A percentile compares a stretch with the other conserved stretches of the same genome.
These are phyloP conservation scores for Rhorus exstirpatorius DNA, from an alignment of 2,888 invertebrate species.

Conservation along the genomic window DNA sequence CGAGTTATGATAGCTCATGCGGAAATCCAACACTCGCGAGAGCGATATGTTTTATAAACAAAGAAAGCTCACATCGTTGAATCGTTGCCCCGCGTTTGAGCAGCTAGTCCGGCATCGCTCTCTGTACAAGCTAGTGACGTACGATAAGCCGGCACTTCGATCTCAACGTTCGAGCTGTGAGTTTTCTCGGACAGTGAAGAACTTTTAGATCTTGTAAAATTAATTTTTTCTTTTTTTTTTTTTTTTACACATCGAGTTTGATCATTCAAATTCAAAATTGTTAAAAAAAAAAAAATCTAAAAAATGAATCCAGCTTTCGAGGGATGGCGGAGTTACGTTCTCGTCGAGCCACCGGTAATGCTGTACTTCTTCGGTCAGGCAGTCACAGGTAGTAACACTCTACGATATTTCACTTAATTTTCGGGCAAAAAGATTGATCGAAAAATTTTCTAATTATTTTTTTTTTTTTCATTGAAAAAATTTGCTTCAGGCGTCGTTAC, in stretches of 20 bases:
- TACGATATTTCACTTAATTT: neutral
- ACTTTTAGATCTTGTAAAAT: neutral
- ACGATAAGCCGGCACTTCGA: neutral
- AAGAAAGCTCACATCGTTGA: neutral
- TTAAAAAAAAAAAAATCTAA: neutral
- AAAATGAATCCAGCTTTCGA: constrained; percentile 56
- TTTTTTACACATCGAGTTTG: neutral
- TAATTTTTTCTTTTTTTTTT: neutral
- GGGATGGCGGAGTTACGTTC: constrained; percentile 75
- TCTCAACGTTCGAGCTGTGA: neutral
- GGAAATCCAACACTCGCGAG: constrained; percentile 9
- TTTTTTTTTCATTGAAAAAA: constrained; percentile 11
- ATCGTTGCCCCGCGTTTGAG: neutral
- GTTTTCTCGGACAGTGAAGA: neutral
- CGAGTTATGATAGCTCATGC: constrained; percentile 8
- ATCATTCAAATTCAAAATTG: neutral
- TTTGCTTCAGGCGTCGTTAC: constrained; percentile 87
- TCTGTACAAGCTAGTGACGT: neutral
- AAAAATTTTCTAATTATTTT: neutral
- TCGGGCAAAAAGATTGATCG: neutral
- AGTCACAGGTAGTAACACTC: constrained; percentile 78
- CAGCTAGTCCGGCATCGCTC: neutral
- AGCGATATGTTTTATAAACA: constrained; percentile 26
- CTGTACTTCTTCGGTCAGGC: constrained; percentile 75
- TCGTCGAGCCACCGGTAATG: constrained; percentile 78